A percentile compares a stretch with the other conserved stretches of the same genome.
Evolutionary conservation across 2,888 invertebrate species (phyloP).

Genomic region (Pasiphila rectangulata): DNA sequence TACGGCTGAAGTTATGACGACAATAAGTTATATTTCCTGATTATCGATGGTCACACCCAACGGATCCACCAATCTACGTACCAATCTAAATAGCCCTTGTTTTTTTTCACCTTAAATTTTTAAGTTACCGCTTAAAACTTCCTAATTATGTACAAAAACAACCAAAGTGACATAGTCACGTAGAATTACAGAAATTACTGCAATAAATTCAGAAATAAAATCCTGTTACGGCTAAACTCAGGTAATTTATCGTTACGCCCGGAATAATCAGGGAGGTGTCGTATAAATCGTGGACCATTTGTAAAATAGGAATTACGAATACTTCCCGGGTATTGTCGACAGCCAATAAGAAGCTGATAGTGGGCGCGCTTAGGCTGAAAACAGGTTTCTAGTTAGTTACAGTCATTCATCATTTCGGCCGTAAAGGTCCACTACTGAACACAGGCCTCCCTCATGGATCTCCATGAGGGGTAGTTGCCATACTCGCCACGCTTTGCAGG

Average conservation of each 20-base stretch:
- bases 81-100: too few relatives aligned
- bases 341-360: conserved; percentile 23
- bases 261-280: conserved; percentile 78
- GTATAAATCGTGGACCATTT: conserved; percentile 79
- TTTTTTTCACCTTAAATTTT: too few relatives aligned
- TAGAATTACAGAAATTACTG: conserved; percentile 60
- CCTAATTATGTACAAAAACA: neutral
- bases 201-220: conserved; percentile 76
- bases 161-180: conserved; percentile 25
- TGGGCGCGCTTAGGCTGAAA: neutral
- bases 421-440: neutral
- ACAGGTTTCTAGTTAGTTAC: neutral
- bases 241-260: conserved; percentile 74
- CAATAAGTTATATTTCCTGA: too few relatives aligned
- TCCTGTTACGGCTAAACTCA: conserved; percentile 63
- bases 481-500: too few relatives aligned
- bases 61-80: too few relatives aligned
- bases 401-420: neutral
- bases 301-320: conserved; percentile 78
- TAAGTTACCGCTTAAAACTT: too few relatives aligned
- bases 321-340: conserved; percentile 61
- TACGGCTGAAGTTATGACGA: too few relatives aligned
- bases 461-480: too few relatives aligned
- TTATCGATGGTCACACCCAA: too few relatives aligned
- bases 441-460: too few relatives aligned